Percentiles rank a stretch among this genome's conserved stretches.
Evolutionary conservation across 2,797 vertebrate genomes (phyloP).

Genomic region (Alca torda): DNA sequence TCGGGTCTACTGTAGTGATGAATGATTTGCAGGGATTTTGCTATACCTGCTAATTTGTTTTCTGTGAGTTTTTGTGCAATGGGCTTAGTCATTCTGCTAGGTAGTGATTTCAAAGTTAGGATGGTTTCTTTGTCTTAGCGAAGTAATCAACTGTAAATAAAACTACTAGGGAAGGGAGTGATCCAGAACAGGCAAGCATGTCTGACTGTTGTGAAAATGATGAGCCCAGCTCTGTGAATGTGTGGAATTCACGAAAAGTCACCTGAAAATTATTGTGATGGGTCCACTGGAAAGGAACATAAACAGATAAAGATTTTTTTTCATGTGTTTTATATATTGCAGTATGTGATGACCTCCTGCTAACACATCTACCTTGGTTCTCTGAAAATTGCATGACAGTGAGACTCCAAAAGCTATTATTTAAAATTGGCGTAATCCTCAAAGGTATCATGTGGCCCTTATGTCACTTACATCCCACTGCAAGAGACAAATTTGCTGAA

Average conservation of each 20-base stretch:
- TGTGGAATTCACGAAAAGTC: not conserved
- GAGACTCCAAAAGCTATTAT: not conserved
- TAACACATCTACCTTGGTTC: not conserved
- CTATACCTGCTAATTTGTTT: not conserved
- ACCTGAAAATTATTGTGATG: not conserved
- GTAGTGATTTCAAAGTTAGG: not conserved
- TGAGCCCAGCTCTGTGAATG: not conserved
- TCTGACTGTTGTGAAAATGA: not conserved
- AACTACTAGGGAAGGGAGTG: not conserved
- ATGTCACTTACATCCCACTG: not conserved
- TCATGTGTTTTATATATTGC: not conserved
- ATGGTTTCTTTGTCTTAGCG: not conserved
- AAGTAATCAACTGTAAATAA: slow-evolving; percentile 9
- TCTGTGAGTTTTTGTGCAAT: not conserved
- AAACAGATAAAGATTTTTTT: not conserved
- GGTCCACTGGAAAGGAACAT: not conserved
- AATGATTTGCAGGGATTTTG: not conserved
- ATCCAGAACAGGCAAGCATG: not conserved
- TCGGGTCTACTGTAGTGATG: not conserved
- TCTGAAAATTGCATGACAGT: not conserved
- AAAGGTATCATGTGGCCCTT: not conserved
- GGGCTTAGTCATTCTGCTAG: not conserved
- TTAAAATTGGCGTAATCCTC: slow-evolving; percentile 11
- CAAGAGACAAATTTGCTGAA: not conserved
- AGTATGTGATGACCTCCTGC: not conserved